Percentiles rank a stretch among this genome's conserved stretches.
Evolutionary conservation across 2,888 invertebrate genomes (phyloP).

Genomic region (Drosophila paucipuncta): DNA sequence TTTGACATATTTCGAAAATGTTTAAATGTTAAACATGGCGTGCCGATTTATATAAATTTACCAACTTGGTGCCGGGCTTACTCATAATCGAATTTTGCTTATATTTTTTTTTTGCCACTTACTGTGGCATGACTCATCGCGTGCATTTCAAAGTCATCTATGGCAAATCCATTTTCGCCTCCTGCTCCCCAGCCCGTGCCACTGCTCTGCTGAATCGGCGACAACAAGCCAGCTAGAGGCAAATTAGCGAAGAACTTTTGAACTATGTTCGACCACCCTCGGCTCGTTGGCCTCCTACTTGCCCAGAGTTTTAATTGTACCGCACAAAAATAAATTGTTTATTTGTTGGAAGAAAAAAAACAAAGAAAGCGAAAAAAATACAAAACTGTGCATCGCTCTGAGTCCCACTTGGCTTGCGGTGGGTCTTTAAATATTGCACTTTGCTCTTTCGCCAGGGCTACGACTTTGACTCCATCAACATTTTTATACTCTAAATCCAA

Average conservation of each 20-base stretch:
- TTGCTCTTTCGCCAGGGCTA: constrained; percentile 15
- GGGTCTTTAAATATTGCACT: constrained; percentile 49
- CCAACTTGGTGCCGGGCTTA: constrained; percentile 2
- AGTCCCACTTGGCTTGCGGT: constrained; percentile 43
- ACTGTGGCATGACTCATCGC: constrained; percentile 62
- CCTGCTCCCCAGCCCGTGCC: constrained; percentile 7
- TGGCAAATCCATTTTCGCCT: constrained; percentile 46
- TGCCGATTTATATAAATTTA: not conserved
- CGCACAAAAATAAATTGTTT: constrained; percentile 66
- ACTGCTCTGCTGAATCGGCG: constrained; percentile 30
- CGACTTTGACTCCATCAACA: not conserved
- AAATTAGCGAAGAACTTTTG: constrained; percentile 63
- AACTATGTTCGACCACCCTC: constrained; percentile 58
- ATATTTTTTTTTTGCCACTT: constrained; percentile 11
- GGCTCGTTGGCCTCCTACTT: constrained; percentile 68
- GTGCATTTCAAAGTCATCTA: constrained; percentile 56
- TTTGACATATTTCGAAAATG: not conserved
- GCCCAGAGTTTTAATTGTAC: constrained; percentile 49
- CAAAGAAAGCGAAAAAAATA: constrained; percentile 44
- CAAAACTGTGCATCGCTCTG: constrained; percentile 23
- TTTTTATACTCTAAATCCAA: not conserved
- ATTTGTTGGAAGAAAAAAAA: constrained; percentile 52
- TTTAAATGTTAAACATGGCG: not conserved
- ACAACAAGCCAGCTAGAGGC: constrained; percentile 28
- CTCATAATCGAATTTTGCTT: constrained; percentile 53